phyloP scores from a whole-genome alignment of 2,113 vertebrate species.

The Pedetes capensis region DNA sequence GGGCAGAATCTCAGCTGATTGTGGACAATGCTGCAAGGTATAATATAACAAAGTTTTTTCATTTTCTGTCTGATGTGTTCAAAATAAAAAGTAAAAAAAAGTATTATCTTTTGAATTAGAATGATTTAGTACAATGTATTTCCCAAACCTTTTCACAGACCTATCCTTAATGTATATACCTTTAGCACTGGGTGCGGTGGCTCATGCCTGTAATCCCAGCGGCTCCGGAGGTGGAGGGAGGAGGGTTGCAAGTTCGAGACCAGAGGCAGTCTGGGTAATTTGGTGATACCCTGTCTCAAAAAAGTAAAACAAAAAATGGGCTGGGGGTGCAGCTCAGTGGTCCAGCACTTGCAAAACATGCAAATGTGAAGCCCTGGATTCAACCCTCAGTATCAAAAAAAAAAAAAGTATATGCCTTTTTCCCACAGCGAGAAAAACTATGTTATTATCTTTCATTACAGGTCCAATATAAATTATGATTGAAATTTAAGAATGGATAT shows the following conservation, averaged over 20 bases:
- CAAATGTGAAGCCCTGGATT: too few relatives aligned
- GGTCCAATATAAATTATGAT: neutral
- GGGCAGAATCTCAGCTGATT: conserved; percentile 89
- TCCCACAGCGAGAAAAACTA: neutral
- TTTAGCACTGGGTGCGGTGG: too few relatives aligned
- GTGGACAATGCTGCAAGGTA: conserved; percentile 88
- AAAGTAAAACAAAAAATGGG: too few relatives aligned
- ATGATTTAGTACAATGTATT: neutral
- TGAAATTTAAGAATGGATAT: conserved; percentile 13
- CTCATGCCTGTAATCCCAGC: too few relatives aligned
- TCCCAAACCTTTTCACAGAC: neutral
- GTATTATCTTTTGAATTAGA: neutral
- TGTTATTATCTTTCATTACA: conserved; percentile 14
- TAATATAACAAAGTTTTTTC: neutral
- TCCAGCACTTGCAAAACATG: too few relatives aligned
- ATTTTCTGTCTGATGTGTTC: neutral
- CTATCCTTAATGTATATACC: neutral
- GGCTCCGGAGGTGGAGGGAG: too few relatives aligned
- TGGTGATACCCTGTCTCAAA: too few relatives aligned
- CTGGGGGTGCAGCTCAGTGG: too few relatives aligned
- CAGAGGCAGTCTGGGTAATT: too few relatives aligned
- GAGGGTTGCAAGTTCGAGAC: too few relatives aligned
- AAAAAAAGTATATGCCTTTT: too few relatives aligned
- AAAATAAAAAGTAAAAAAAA: neutral
- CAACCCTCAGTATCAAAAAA: too few relatives aligned